These are phyloP conservation scores for Pithys albifrons DNA, from an alignment of 2,113 vertebrate genomes.

Conservation along the genomic window DNA sequence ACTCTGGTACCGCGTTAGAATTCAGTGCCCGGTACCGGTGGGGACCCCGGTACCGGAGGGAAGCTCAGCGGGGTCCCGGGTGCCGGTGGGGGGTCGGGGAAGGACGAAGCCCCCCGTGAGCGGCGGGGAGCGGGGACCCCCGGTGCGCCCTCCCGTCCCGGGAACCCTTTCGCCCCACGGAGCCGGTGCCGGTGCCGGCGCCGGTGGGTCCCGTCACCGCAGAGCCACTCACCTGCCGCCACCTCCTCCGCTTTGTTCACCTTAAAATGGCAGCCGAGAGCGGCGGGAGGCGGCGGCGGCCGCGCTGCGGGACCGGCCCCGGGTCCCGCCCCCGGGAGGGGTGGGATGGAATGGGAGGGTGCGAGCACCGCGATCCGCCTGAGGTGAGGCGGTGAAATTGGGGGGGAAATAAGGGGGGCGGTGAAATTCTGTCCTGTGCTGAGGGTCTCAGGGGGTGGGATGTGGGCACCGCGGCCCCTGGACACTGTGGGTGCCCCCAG, in stretches of 20 bases:
- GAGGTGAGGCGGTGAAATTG: neutral
- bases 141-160: neutral
- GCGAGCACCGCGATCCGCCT: neutral
- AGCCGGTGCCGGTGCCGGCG: neutral
- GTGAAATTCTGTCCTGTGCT: neutral
- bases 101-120: neutral
- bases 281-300: neutral
- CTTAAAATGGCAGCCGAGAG: constrained; percentile 7
- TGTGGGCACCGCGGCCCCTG: neutral
- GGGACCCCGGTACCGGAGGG: too few relatives aligned
- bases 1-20: neutral
- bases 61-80: neutral
- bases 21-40: neutral
- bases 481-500: neutral
- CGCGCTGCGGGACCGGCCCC: neutral
- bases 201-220: neutral
- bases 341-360: neutral
- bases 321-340: neutral
- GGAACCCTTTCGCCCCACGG: neutral
- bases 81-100: neutral
- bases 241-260: constrained; percentile 2
- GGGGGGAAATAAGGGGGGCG: neutral
- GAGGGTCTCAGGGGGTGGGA: neutral
- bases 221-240: neutral
- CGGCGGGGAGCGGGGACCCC: neutral